Conservation (phyloP, 2,888 invertebrate genomes). For the Epinotia bilunana region DNA sequence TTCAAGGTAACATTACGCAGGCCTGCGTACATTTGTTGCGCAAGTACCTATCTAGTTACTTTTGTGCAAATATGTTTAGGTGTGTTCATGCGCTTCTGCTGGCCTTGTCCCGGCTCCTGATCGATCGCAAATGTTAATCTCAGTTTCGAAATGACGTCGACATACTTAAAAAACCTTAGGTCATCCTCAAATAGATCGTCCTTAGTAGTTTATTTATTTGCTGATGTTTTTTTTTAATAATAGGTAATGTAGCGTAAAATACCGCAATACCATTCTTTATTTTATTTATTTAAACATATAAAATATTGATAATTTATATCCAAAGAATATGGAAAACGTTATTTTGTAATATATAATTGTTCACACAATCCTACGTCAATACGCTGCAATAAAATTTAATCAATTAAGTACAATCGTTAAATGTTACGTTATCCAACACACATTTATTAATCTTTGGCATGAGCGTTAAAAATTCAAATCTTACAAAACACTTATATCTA, state of each 20-base stretch:
- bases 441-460: slow-evolving; percentile 44
- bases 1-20: slow-evolving; percentile 38
- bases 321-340: neutral
- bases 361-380: neutral
- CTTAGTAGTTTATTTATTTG: neutral
- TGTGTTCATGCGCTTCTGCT: slow-evolving; percentile 37
- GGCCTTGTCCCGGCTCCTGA: slow-evolving; percentile 41
- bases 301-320: neutral
- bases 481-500: slow-evolving; percentile 44
- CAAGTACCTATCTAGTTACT: slow-evolving; percentile 39
- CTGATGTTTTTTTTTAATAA: no score
- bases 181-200: neutral
- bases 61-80: slow-evolving; percentile 44
- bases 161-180: neutral
- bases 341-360: neutral
- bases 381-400: slow-evolving; percentile 30
- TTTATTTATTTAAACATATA: slow-evolving; percentile 24
- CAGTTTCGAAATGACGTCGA: slow-evolving; percentile 15
- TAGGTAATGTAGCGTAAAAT: neutral
- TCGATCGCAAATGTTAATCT: slow-evolving; percentile 36
- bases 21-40: slow-evolving; percentile 38
- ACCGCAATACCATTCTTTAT: neutral
- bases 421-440: slow-evolving; percentile 38
- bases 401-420: slow-evolving; percentile 37
- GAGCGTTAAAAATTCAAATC: slow-evolving; percentile 42